Conservation (phyloP, 2,113 vertebrate species). For the Corvus moneduloides region DNA sequence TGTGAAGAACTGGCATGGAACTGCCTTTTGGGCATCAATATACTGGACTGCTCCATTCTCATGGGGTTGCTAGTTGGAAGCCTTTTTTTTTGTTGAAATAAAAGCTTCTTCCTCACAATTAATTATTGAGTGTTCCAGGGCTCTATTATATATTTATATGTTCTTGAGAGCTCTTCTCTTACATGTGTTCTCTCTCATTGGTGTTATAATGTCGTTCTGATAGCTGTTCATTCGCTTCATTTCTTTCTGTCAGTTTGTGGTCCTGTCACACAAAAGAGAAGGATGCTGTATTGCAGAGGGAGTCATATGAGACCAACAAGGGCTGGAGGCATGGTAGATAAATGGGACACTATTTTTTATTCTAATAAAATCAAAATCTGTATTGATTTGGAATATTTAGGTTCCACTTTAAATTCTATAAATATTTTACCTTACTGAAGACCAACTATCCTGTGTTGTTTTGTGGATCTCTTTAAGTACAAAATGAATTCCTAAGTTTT, state of each 20-base stretch:
- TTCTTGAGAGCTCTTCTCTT: conserved; percentile 57
- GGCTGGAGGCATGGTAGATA: background rate
- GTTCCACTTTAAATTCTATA: background rate
- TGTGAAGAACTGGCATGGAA: background rate
- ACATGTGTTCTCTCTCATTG: background rate
- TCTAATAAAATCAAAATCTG: background rate
- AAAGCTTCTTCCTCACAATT: conserved; percentile 63
- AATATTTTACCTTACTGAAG: background rate
- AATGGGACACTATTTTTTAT: background rate
- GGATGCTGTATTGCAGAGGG: background rate
- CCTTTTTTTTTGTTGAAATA: conserved; percentile 49
- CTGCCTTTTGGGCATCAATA: background rate
- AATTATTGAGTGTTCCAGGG: conserved; percentile 66
- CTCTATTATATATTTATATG: conserved; percentile 70
- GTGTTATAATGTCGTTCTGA: conserved; percentile 42
- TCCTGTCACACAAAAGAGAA: conserved; percentile 50
- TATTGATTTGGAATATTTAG: background rate
- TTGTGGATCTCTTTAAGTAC: background rate
- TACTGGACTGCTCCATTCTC: background rate
- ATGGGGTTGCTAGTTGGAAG: conserved; percentile 4
- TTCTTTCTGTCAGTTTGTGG: conserved; percentile 53
- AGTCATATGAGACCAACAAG: background rate
- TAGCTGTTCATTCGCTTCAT: conserved; percentile 65
- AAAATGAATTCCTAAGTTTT: background rate
- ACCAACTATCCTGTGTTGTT: background rate